Evolutionary conservation across 1,140 invertebrate genomes (phyloP), one percentile per base, ranked within the genome.

Genomic region (Leucophenga varia): DNA sequence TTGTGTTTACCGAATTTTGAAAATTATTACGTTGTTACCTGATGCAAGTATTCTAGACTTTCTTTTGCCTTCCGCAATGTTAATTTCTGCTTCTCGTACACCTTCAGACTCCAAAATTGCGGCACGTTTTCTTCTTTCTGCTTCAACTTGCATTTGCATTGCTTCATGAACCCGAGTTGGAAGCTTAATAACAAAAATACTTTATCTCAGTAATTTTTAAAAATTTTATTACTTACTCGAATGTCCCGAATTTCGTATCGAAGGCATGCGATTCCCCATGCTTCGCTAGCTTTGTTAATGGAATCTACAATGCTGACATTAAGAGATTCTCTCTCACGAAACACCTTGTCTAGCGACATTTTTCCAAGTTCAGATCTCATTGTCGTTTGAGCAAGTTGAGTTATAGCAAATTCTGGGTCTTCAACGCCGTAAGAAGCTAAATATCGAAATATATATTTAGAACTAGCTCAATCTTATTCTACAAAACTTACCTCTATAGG

Each of bases 121-220:
- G 1, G 97, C 97, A 67, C 97, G 81, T 77, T 99, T 99, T 69
- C 90, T 89, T 40, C 97, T 78, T 76, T 99, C 97, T 0, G 96
- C 96, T 80, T 98, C 96, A 0, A 99, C 95, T 81, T 99, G 97
- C 94, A 98, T 98, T 78, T 99, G 97, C 97, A 99, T 99, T 4
- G 97, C 97, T 79, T 98, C 95, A 69, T 97, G 93, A 3, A 99
- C 91, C 75, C 93, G 84, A 2, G 79, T 76, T 7, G 97, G 97
- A 55, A 99, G 78, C 58, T 72, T 18, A 31, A 21, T 16, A n/a
- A 22, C 3, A 32, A 46, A n/a, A 40, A 49, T 43, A 43, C 37
- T 34, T 35, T 44, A 43, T 14, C 4, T 36, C 34, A 21, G 18
- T 16, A 20, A 14, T 46, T 38, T 2, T 19, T 14, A n/a, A 17